phyloP scores from a whole-genome alignment of 2,888 invertebrate genomes.

The Nemurella pictetii region DNA sequence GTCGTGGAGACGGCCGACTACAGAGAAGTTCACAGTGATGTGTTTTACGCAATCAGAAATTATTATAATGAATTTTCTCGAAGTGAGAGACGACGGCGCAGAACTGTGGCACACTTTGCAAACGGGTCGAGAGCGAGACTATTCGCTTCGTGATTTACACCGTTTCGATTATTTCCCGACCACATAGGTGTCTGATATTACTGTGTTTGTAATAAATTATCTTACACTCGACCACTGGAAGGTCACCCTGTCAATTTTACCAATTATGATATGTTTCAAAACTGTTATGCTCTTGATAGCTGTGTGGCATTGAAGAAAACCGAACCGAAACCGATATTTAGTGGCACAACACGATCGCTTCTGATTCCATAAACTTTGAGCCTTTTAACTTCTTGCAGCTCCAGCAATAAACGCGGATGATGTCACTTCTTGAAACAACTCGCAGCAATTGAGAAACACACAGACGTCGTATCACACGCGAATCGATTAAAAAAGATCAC shows the following conservation, averaged over 20 bases:
- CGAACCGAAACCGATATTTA: neutral
- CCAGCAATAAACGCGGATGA: neutral
- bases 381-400: neutral
- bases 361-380: neutral
- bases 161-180: neutral
- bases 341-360: neutral
- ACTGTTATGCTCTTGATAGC: neutral
- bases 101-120: conserved; percentile 12
- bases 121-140: neutral
- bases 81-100: neutral
- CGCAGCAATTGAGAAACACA: neutral
- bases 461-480: neutral
- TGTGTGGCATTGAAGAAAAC: neutral
- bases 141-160: neutral
- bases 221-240: neutral
- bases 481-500: neutral
- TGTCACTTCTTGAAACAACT: neutral
- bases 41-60: neutral
- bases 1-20: neutral
- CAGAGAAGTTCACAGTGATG: neutral
- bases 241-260: neutral
- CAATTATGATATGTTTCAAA: neutral
- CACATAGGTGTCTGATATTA: neutral
- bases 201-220: neutral
- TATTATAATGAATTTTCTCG: neutral